These are phyloP conservation scores for Natrix natrix DNA, from an alignment of 2,797 vertebrate species.

Conservation along the genomic window DNA sequence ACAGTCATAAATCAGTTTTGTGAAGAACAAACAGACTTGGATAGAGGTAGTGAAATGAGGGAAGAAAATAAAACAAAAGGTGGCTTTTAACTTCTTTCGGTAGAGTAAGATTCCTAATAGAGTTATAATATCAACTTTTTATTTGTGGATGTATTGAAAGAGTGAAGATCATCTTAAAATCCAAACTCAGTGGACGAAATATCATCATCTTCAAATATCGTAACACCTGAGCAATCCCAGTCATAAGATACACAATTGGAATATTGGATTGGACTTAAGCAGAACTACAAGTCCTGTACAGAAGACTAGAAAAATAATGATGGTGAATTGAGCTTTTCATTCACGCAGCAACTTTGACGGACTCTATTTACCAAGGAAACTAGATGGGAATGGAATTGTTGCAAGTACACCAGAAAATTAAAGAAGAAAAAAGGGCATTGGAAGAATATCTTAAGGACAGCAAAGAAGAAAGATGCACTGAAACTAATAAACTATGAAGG, in stretches of 20 bases:
- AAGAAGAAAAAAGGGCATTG: not conserved
- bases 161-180: not conserved
- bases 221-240: not conserved
- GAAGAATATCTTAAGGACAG: not conserved
- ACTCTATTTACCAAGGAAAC: not conserved
- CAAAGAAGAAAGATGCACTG: not conserved
- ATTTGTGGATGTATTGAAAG: not conserved
- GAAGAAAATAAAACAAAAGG: not conserved
- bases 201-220: not conserved
- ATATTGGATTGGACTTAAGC: not conserved
- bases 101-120: not conserved
- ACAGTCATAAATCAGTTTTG: not conserved
- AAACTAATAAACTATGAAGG: not conserved
- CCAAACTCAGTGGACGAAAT: not conserved
- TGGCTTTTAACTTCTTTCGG: not conserved
- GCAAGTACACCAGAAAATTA: not conserved
- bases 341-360: not conserved
- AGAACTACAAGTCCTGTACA: not conserved
- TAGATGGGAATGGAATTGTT: not conserved
- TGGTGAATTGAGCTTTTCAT: not conserved
- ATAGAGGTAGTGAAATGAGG: not conserved
- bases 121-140: not conserved
- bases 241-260: not conserved
- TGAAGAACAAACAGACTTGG: not conserved
- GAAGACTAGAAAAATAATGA: not conserved